Conservation (phyloP, 2,888 invertebrate genomes). For the Apodemia hepburni region DNA sequence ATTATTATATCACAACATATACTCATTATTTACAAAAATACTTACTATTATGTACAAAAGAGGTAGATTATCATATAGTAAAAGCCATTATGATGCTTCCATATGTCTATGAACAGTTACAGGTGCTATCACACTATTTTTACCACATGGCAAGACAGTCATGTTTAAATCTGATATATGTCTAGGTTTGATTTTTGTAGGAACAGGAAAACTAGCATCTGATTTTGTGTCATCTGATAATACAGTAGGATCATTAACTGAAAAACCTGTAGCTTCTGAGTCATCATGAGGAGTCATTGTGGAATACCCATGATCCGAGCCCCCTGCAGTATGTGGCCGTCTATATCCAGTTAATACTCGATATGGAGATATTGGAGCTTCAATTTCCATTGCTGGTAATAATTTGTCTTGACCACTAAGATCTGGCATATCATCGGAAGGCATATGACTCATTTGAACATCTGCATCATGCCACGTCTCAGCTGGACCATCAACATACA, state of each 20-base stretch:
- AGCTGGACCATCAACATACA: conserved; percentile 73
- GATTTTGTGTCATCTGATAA: conserved; percentile 74
- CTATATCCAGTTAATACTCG: conserved; percentile 91
- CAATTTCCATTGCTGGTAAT: conserved; percentile 79
- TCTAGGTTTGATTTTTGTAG: conserved; percentile 14
- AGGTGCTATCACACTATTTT: conserved; percentile 86
- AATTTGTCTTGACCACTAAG: conserved; percentile 84
- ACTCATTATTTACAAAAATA: conserved; percentile 17
- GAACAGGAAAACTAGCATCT: conserved; percentile 20
- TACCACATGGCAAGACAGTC: conserved; percentile 75
- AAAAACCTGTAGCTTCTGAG: conserved; percentile 90
- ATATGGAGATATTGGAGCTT: conserved; percentile 91
- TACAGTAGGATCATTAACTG: conserved; percentile 83
- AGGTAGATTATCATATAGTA: conserved; percentile 49
- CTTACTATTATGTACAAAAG: conserved; percentile 35
- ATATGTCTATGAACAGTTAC: conserved; percentile 94
- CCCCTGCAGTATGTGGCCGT: conserved; percentile 86
- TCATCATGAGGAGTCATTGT: conserved; percentile 96
- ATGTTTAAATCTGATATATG: conserved; percentile 51
- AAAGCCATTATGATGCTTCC: conserved; percentile 84
- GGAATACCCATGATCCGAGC: conserved; percentile 97
- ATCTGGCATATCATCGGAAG: conserved; percentile 84
- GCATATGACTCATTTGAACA: conserved; percentile 87
- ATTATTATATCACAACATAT: conserved; percentile 37
- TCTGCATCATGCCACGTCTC: conserved; percentile 77